A percentile compares a stretch with the other conserved stretches of the same genome.
Evolutionary conservation across 1,140 invertebrate genomes (phyloP).

Genomic region (Drusus annulatus): DNA sequence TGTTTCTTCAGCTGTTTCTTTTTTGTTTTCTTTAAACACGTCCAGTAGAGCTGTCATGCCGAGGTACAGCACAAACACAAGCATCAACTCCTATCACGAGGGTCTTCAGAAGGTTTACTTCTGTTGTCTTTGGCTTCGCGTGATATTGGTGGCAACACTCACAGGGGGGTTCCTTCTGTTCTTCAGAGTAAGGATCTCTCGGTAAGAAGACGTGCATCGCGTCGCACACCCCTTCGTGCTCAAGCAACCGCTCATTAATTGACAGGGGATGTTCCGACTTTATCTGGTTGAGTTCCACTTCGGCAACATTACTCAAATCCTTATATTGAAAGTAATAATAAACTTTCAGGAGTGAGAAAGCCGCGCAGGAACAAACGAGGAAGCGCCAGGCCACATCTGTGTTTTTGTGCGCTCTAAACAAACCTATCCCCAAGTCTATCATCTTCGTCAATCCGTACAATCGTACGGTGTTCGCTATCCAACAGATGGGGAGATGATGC

Average conservation of each 20-base stretch:
- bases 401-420: conserved; percentile 14
- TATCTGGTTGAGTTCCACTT: neutral
- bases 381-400: neutral
- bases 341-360: neutral
- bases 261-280: neutral
- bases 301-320: neutral
- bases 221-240: conserved; percentile 28
- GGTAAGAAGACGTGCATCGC: conserved; percentile 47
- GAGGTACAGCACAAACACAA: conserved; percentile 40
- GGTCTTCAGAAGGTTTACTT: conserved; percentile 1
- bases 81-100: conserved; percentile 28
- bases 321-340: neutral
- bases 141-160: neutral
- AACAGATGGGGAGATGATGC: neutral
- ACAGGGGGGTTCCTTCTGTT: neutral
- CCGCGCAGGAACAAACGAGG: neutral
- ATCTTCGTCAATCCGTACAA: neutral
- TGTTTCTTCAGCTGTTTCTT: conserved; percentile 31
- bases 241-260: conserved; percentile 8
- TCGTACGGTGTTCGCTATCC: neutral
- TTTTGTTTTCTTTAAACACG: conserved; percentile 27
- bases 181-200: neutral
- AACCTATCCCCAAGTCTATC: neutral
- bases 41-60: conserved; percentile 42
- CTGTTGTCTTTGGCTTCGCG: neutral